Percentiles rank a stretch among this genome's conserved stretches.
These are phyloP conservation scores for Drosophila melanosoma DNA, from an alignment of 2,888 invertebrate genomes.

Conservation along the genomic window DNA sequence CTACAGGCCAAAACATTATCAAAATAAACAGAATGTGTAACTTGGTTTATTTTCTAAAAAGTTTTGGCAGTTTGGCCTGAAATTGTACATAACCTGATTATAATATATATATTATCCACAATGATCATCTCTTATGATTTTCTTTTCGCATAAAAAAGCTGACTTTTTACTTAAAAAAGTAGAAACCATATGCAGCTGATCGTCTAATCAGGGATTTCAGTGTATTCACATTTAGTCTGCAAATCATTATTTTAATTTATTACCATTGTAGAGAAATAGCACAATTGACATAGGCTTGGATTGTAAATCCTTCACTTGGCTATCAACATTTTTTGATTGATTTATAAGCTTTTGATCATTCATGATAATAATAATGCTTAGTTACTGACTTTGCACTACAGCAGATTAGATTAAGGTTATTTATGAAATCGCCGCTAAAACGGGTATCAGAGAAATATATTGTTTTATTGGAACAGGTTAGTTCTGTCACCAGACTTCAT, in stretches of 20 bases:
- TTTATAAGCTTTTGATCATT: constrained; percentile 64
- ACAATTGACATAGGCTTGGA: constrained; percentile 4
- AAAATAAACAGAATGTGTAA: too few species aligned
- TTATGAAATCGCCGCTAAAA: constrained; percentile 24
- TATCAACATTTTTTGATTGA: constrained; percentile 70
- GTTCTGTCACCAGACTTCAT: constrained; percentile 26
- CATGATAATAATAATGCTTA: constrained; percentile 62
- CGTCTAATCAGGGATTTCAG: too few species aligned
- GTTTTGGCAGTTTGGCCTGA: background rate
- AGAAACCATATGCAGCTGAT: too few species aligned
- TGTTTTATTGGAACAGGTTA: constrained; percentile 53
- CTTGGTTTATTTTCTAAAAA: background rate
- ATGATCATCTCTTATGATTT: background rate
- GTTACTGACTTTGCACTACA: constrained; percentile 33
- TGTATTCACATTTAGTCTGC: constrained; percentile 4
- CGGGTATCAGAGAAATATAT: constrained; percentile 16
- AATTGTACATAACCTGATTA: background rate
- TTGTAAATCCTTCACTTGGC: constrained; percentile 68
- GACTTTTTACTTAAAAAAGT: background rate
- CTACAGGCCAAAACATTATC: too few species aligned
- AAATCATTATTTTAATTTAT: constrained; percentile 44
- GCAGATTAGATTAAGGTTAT: constrained; percentile 58
- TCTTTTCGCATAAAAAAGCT: background rate
- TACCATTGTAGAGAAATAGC: constrained; percentile 12
- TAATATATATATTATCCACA: background rate